These are phyloP conservation scores for Lophotis ruficrista DNA, from an alignment of 2,113 vertebrate species.

Conservation along the genomic window DNA sequence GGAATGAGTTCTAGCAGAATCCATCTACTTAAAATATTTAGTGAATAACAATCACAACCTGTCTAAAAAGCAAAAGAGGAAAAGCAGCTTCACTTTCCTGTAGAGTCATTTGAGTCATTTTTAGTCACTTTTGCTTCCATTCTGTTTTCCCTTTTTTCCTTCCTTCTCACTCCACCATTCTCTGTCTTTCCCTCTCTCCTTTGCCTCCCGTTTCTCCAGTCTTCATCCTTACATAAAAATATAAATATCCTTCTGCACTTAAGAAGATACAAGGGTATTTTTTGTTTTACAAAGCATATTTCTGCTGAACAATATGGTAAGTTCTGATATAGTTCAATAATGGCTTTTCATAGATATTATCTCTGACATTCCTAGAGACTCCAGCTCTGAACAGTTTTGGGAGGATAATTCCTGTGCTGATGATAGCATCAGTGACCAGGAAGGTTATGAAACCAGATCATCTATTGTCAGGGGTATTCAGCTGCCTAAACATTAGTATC, in stretches of 20 bases:
- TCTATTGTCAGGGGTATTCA: neutral
- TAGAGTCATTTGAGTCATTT: neutral
- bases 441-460: neutral
- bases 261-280: neutral
- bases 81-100: neutral
- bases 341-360: neutral
- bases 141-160: neutral
- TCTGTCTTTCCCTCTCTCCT: neutral
- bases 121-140: neutral
- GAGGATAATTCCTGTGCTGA: neutral
- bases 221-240: neutral
- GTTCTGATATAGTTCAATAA: neutral
- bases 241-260: neutral
- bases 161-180: neutral
- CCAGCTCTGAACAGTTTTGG: neutral
- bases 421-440: neutral
- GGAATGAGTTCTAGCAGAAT: neutral
- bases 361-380: neutral
- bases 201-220: neutral
- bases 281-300: neutral
- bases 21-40: neutral
- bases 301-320: neutral
- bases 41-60: neutral
- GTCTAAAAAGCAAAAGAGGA: neutral
- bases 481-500: neutral